Percentiles rank a stretch among this genome's conserved stretches.
phyloP scores from a whole-genome alignment of 2,113 vertebrate species.

The Narcine bancroftii region DNA sequence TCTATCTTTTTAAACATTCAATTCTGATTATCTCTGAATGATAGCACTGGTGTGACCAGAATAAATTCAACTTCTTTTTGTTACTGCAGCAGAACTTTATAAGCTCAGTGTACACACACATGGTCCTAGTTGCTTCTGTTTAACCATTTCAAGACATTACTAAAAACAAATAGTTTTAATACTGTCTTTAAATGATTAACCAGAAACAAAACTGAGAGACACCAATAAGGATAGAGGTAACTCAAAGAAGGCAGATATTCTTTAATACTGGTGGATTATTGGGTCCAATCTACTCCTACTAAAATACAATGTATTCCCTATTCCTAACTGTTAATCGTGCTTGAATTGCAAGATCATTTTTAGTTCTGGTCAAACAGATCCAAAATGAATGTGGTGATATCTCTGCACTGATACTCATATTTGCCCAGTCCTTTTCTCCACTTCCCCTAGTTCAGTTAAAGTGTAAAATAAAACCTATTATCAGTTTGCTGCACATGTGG shows the following conservation, averaged over 20 bases:
- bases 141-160: not conserved
- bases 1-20: not conserved
- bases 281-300: not conserved
- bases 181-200: no score
- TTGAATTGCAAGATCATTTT: not conserved
- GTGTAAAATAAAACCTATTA: not conserved
- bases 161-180: not conserved
- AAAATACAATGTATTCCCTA: not conserved
- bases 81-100: constrained; percentile 5
- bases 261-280: not conserved
- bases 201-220: not conserved
- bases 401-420: constrained; percentile 6
- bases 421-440: not conserved
- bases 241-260: not conserved
- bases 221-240: not conserved
- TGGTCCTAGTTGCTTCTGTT: not conserved
- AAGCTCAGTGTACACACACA: not conserved
- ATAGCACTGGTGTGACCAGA: not conserved
- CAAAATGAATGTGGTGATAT: constrained; percentile 1
- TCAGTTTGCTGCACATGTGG: constrained; percentile 25
- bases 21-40: not conserved
- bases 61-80: not conserved
- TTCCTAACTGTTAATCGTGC: not conserved
- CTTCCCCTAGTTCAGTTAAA: not conserved
- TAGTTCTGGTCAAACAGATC: constrained; percentile 17